A percentile compares a stretch with the other conserved stretches of the same genome.
Evolutionary conservation across 23 tunicate species (phyloP).

Genomic region (Trididemnum clinides): DNA sequence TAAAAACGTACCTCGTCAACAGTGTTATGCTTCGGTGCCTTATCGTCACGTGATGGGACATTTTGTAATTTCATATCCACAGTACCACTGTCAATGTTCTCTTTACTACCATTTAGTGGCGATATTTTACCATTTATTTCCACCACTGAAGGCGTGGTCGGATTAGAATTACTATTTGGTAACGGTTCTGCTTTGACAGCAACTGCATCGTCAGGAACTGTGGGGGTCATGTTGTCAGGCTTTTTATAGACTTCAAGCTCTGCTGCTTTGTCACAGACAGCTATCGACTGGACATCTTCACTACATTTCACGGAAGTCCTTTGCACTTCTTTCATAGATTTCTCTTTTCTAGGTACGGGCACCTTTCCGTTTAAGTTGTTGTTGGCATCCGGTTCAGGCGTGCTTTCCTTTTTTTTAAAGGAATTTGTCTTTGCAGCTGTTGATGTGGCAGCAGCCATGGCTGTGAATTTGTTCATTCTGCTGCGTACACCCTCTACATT

Average conservation of each 20-base stretch:
- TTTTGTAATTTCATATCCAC: not conserved
- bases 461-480: conserved; percentile 65
- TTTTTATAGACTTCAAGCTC: too few relatives aligned
- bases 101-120: conserved; percentile 8
- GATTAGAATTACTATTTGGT: too few relatives aligned
- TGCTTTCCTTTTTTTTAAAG: not conserved
- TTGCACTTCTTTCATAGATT: not conserved
- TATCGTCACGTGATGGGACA: too few relatives aligned
- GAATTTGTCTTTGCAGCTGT: not conserved
- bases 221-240: too few relatives aligned
- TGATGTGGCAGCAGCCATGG: not conserved
- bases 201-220: too few relatives aligned
- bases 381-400: not conserved
- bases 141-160: not conserved
- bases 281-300: not conserved
- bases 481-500: conserved; percentile 55
- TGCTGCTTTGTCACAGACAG: not conserved
- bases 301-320: not conserved
- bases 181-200: too few relatives aligned
- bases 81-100: not conserved
- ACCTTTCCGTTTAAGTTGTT: conserved; percentile 5
- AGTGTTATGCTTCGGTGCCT: too few relatives aligned
- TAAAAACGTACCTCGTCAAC: too few relatives aligned
- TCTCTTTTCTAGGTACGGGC: not conserved
- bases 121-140: not conserved